Conservation (phyloP, 2,888 invertebrate species). For the Luperina testacea region DNA sequence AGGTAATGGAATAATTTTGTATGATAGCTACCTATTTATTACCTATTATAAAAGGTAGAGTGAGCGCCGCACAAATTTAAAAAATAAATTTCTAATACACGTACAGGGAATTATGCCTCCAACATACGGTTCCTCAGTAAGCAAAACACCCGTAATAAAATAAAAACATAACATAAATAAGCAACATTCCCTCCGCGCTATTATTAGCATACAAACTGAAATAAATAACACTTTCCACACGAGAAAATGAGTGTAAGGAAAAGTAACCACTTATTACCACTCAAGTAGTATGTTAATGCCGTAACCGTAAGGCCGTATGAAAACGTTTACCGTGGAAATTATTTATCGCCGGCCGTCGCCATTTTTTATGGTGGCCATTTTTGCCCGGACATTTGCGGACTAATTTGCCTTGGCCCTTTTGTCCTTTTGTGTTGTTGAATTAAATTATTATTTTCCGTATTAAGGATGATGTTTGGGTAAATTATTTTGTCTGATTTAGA, state of each 20-base stretch:
- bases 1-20: neutral
- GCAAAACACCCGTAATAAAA: slow-evolving; percentile 23
- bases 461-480: slow-evolving; percentile 46
- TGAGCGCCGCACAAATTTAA: slow-evolving; percentile 1
- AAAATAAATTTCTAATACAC: neutral
- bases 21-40: too few species aligned
- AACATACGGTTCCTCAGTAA: slow-evolving; percentile 15
- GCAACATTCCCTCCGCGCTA: slow-evolving; percentile 19
- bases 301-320: slow-evolving; percentile 35
- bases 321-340: slow-evolving; percentile 60
- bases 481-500: slow-evolving; percentile 42
- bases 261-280: slow-evolving; percentile 54
- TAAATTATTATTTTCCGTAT: slow-evolving; percentile 67
- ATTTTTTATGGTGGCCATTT: slow-evolving; percentile 67
- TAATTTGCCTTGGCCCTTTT: slow-evolving; percentile 67
- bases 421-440: slow-evolving; percentile 71
- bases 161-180: slow-evolving; percentile 16
- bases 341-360: slow-evolving; percentile 60
- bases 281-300: slow-evolving; percentile 57
- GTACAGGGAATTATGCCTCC: neutral
- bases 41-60: neutral
- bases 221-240: slow-evolving; percentile 50
- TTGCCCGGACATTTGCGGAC: slow-evolving; percentile 62
- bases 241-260: slow-evolving; percentile 44
- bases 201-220: slow-evolving; percentile 51